Evolutionary conservation across 2,888 invertebrate species (phyloP), one percentile per base, ranked within the genome.

Genomic region (Brachyptera putata): DNA sequence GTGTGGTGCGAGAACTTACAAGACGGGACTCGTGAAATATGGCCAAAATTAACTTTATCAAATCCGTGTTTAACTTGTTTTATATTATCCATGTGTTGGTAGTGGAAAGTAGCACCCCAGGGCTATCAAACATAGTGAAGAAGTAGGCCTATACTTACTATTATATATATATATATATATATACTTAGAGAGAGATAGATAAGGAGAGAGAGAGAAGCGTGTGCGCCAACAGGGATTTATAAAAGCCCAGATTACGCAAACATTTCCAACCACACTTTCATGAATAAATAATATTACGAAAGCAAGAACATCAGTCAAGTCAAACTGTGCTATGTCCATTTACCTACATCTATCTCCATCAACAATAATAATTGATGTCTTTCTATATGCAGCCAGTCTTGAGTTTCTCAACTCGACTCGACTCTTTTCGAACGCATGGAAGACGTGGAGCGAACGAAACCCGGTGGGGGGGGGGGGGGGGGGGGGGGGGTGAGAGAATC

Each of bases 221-320:
- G 18, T 41, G 41, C 41, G 41, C 41, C 41, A 18, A 41, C 16
- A 21, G 41, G 41, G 21, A 21, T 41, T 41, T 16, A 41, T 41
- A 41, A 18, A 41, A 41, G n/a, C n/a, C n/a, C n/a, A n/a, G n/a
- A n/a, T n/a, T n/a, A n/a, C n/a, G n/a, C n/a, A n/a, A n/a, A n/a
- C n/a, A n/a, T n/a, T n/a, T n/a, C n/a, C n/a, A n/a, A n/a, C n/a
- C n/a, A n/a, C n/a, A n/a, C n/a, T n/a, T n/a, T n/a, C 21, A 16
- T 53, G 53, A 53, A 53, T 53, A 53, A 53, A 53, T 53, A 53
- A 50, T 18, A 50, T 13, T 21, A 36, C 21, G 53, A 24, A 11
- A 5, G 46, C 2, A 4, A 22, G 41, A 41, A 22, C 46, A 46
- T 22, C 46, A 24, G 22, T 4, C 22, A 21, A 22, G 22, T 16